Conservation (phyloP, 2,888 invertebrate genomes). For the Mimachlamys varia region DNA sequence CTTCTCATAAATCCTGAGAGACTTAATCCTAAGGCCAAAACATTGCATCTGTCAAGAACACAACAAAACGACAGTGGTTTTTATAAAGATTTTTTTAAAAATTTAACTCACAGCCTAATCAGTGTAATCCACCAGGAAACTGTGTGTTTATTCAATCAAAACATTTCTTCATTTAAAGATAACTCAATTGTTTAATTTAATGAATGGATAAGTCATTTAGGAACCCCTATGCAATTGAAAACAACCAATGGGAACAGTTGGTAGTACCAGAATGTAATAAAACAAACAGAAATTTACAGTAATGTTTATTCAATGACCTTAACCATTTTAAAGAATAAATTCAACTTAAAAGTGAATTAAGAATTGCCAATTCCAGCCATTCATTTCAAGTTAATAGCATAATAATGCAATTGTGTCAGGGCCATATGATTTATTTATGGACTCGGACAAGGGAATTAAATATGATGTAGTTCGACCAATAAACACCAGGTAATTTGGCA, state of each 20-base stretch:
- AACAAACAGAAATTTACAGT: not conserved
- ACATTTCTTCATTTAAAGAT: not conserved
- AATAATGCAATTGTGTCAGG: not conserved
- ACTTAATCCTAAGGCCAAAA: not conserved
- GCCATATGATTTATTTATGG: not conserved
- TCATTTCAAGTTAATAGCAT: not conserved
- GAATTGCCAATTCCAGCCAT: not conserved
- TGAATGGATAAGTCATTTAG: not conserved
- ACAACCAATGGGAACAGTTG: not conserved
- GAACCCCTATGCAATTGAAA: not conserved
- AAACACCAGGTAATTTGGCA: not conserved
- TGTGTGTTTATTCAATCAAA: not conserved
- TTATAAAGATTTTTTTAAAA: not conserved
- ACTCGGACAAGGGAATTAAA: too few relatives aligned
- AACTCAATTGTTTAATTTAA: not conserved
- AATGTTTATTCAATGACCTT: not conserved
- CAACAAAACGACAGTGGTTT: not conserved
- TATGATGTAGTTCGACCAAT: not conserved
- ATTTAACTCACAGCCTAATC: not conserved
- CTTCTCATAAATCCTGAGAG: not conserved
- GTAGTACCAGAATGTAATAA: not conserved
- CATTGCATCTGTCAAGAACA: not conserved
- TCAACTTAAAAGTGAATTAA: not conserved
- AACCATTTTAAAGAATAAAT: not conserved
- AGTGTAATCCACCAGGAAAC: not conserved